Evolutionary conservation across 2,888 invertebrate genomes (phyloP).

Genomic region (Xylota sylvarum): DNA sequence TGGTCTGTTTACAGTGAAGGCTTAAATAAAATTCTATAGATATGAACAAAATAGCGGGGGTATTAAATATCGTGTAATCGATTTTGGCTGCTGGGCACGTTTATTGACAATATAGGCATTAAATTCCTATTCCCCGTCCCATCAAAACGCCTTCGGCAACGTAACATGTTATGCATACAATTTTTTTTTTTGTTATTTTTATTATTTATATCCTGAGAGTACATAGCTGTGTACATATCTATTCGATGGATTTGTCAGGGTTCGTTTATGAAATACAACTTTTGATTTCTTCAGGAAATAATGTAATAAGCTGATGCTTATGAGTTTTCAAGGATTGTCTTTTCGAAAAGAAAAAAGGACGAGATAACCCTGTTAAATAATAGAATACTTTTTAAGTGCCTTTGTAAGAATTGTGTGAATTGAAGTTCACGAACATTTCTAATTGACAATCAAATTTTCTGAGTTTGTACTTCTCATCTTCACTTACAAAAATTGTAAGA

Average conservation of each 20-base stretch:
- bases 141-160: background rate
- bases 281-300: background rate
- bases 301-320: background rate
- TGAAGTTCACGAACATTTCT: background rate
- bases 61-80: constrained; percentile 6
- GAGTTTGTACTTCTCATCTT: too few relatives aligned
- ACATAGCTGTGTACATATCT: too few relatives aligned
- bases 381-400: background rate
- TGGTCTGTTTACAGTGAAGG: constrained; percentile 15
- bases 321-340: background rate
- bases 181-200: background rate
- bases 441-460: too few relatives aligned
- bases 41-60: background rate
- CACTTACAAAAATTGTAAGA: too few relatives aligned
- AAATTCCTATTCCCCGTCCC: background rate
- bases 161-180: constrained; percentile 7
- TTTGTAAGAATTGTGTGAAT: background rate
- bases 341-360: background rate
- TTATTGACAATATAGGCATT: background rate
- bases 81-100: constrained; percentile 2
- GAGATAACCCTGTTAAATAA: background rate
- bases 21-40: constrained; percentile 2
- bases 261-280: background rate
- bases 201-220: background rate
- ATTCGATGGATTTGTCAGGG: background rate